Evolutionary conservation across 2,888 invertebrate genomes (phyloP), one percentile per base, ranked within the genome.

Genomic region (Labia minor): DNA sequence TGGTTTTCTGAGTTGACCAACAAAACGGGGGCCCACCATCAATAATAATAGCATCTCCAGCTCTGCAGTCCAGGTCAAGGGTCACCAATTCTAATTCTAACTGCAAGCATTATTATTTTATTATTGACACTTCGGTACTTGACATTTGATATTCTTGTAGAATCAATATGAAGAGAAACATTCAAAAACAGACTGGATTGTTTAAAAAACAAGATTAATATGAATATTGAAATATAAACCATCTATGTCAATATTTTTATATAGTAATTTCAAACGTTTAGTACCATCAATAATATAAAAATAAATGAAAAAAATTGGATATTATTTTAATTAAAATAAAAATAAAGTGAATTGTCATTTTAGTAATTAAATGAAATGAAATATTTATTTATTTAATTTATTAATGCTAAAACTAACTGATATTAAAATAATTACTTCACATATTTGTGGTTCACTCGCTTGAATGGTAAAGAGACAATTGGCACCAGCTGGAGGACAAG

Each of bases 21-120:
- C 68, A 67, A 21, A 67, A 68, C 2, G 67, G 65, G 8, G 6
- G 37, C 21, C 67, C 66, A 11, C 68, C 68, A 20, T 65, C 67
- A 6, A 68, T 65, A 2, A 21, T 61, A 21, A 65, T 16, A 18
- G 33, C 20, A 63, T 68, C 61, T 16, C 67, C 67, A 67, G 49
- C 49, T 16, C 63, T 21, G 21, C 68, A 68, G 61, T 62, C 37
- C 65, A 68, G 49, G 63, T 68, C 67, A 61, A 68, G 64, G 65
- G 65, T 63, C 65, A 67, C 63, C 33, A 67, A 68, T 26, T 37
- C 65, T 11, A 67, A 26, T 26, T 68, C 65, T 6, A 68, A 26
- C 19, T 65, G 61, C 14, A 49, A 49, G 49, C 49, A 49, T 11
- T n/a, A n/a, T n/a, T n/a, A n/a, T n/a, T 6, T 26, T 26, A 26